These are phyloP conservation scores for Baryphthengus martii DNA, from an alignment of 2,113 vertebrate species.

Conservation along the genomic window DNA sequence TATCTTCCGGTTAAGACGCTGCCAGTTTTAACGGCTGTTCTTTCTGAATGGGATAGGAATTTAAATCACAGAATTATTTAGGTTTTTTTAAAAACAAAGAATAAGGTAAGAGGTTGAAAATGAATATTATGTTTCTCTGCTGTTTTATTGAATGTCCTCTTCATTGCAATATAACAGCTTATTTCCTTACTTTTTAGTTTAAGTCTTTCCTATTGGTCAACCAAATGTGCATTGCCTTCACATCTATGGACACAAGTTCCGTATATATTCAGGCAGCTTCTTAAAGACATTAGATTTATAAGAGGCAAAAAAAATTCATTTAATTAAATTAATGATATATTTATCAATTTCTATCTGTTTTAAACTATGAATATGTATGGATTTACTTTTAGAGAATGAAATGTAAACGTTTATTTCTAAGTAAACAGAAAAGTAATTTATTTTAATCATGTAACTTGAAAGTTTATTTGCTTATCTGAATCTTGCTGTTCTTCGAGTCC, in stretches of 20 bases:
- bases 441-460: neutral
- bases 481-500: neutral
- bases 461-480: neutral
- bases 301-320: neutral
- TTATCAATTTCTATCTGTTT: neutral
- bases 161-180: neutral
- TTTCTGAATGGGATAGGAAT: neutral
- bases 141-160: neutral
- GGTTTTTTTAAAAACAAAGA: neutral
- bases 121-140: accelerated
- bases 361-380: neutral
- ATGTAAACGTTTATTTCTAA: neutral
- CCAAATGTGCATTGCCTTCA: neutral
- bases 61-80: neutral
- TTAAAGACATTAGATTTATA: neutral
- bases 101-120: neutral
- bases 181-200: neutral
- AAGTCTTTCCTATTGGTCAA: neutral
- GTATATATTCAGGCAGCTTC: neutral
- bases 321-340: neutral
- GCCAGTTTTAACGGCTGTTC: neutral
- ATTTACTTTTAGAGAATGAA: neutral
- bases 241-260: neutral
- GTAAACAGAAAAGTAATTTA: neutral
- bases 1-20: neutral